phyloP scores from a whole-genome alignment of 2,888 invertebrate genomes.

The Acanthosepion lycidas region DNA sequence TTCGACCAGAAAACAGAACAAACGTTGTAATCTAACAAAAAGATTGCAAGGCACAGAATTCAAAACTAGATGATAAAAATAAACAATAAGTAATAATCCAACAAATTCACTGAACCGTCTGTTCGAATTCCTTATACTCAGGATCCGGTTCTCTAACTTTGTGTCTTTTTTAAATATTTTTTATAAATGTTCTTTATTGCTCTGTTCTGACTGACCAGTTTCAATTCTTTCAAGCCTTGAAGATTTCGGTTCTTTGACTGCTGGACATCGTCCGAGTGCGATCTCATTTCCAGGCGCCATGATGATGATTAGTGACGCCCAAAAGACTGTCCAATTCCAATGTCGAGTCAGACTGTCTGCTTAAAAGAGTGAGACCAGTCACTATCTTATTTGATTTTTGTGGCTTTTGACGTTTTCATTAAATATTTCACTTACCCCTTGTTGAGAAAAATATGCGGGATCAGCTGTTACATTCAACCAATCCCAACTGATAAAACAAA shows the following conservation, averaged over 20 bases:
- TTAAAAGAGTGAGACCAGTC: neutral
- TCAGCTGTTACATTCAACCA: neutral
- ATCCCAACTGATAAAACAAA: no score
- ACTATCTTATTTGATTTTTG: neutral
- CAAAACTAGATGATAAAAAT: neutral
- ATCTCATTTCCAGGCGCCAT: neutral
- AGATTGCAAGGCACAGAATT: no score
- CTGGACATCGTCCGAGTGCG: neutral
- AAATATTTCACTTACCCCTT: neutral
- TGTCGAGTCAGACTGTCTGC: neutral
- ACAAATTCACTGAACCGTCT: neutral
- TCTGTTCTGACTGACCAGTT: neutral
- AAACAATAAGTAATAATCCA: neutral
- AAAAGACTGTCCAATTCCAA: neutral
- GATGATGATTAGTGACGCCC: neutral
- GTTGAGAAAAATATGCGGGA: neutral
- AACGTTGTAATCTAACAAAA: no score
- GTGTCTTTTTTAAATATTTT: neutral
- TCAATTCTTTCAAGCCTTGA: neutral
- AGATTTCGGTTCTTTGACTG: neutral
- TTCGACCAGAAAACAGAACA: no score
- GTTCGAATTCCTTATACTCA: no score
- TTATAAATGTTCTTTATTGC: neutral
- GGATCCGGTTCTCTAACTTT: no score
- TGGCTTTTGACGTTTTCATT: neutral